Base-by-base conservation (phyloP, 2,888 invertebrate genomes). In the Allophyes oxyacanthae region DNA sequence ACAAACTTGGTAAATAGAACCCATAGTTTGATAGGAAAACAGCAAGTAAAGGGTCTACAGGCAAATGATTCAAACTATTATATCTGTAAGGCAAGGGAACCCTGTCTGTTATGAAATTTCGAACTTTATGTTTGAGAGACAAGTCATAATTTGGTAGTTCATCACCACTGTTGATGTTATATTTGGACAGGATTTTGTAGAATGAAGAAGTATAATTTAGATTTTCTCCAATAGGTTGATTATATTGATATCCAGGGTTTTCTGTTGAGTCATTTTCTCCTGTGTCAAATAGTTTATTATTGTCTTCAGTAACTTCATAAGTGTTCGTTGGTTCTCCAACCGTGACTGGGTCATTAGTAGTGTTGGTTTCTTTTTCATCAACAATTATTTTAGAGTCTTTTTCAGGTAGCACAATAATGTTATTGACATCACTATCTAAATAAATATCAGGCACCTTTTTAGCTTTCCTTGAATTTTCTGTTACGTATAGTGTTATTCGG, bases 11-110 rank as follows among this genome's bases (percentile, higher is more conserved):
- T 43, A 95, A 72, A 78, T 96, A 96, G 73, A 92, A 90, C 2
- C 96, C 96, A 79, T 96, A 96, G 80, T 95, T 95, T 25, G 96
- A 96, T 42, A 96, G 87, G 57, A 95, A 87, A 45, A 96, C 93
- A 37, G 95, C 95, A 28, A 96, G 81, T 77, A 95, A 82, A 48
- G 96, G 95, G 88, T 95, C 95, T 33, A 95, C 83, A 0, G 95
- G 92, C 44, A 92, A 87, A 88, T 95, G 95, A 78, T 95, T 91
- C 42, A 89, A 87, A 79, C 90, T 95, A 78, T 95, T 95, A 78
- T 92, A 94, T 50, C 92, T 84, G 44, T 77, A 63, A 15, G 78
- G 78, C 43, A 68, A 52, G 5, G 82, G 79, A 15, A 79, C 34
- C 2, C 75, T 72, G 37, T 52, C 55, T 44, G 67, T 72, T 2